A percentile compares a stretch with the other conserved stretches of the same genome.
Conservation (phyloP, 2,113 vertebrate genomes). For the Siniperca chuatsi region DNA sequence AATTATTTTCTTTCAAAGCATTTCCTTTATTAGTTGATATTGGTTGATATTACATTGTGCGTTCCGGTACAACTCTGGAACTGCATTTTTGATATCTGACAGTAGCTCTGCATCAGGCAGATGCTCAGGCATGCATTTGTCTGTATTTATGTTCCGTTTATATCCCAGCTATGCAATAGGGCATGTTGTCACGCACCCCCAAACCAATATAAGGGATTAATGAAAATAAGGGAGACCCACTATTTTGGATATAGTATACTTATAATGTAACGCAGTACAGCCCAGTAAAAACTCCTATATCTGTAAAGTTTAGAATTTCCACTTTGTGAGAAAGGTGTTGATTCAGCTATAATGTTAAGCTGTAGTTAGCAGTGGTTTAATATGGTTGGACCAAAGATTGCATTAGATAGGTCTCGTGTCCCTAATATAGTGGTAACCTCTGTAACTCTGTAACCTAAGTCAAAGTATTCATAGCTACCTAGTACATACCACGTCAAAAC, state of each 20-base stretch:
- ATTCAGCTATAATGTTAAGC: background rate
- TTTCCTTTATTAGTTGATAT: background rate
- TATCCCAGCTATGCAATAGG: background rate
- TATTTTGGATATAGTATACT: background rate
- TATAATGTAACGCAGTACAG: background rate
- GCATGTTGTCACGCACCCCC: background rate
- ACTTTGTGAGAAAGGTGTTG: background rate
- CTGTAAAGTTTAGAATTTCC: background rate
- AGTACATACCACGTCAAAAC: background rate
- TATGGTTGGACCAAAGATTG: background rate
- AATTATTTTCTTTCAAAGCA: background rate
- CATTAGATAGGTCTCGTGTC: background rate
- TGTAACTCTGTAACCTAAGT: background rate
- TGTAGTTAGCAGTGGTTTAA: background rate
- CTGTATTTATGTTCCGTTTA: background rate
- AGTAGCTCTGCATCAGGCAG: background rate
- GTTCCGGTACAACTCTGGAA: too few relatives aligned
- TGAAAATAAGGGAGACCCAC: background rate
- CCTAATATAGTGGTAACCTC: background rate
- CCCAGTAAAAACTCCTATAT: background rate
- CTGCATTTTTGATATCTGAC: too few relatives aligned
- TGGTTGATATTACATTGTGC: background rate
- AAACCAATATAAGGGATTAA: conserved; percentile 15
- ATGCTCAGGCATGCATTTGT: background rate
- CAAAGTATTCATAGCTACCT: background rate